These are phyloP conservation scores for Trissonchulus latispiculum DNA, from an alignment of 2,888 invertebrate species.

Conservation along the genomic window DNA sequence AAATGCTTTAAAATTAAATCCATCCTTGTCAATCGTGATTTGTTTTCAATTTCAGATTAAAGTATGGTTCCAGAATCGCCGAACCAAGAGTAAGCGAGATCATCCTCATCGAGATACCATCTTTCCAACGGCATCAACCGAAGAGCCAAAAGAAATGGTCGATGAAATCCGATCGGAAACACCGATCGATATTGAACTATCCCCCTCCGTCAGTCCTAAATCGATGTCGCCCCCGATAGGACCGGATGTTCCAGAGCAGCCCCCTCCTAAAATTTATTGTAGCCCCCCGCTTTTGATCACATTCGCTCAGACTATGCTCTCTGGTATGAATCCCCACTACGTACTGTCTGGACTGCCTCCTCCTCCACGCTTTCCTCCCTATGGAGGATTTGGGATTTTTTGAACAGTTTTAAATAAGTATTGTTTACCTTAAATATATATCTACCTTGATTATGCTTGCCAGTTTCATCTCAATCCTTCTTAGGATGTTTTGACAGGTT, in stretches of 20 bases:
- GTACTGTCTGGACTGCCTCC: too few species aligned
- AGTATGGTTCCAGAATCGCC: constrained; percentile 44
- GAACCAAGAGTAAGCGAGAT: constrained; percentile 43
- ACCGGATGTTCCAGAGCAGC: background rate
- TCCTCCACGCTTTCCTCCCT: too few species aligned
- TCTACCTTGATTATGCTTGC: too few species aligned
- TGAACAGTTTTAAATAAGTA: too few species aligned
- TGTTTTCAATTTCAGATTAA: constrained; percentile 34
- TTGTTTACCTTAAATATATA: too few species aligned
- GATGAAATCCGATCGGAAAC: background rate
- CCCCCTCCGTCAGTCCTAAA: background rate
- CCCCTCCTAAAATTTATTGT: constrained; percentile 1
- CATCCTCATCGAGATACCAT: constrained; percentile 10
- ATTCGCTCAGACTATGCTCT: constrained; percentile 6
- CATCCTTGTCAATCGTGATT: background rate
- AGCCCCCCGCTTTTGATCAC: constrained; percentile 12
- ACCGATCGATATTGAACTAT: background rate
- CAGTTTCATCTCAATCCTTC: too few species aligned
- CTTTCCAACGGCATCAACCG: background rate
- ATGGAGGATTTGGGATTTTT: too few species aligned
- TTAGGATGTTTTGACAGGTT: too few species aligned
- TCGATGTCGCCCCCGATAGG: background rate
- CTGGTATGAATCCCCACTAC: too few species aligned
- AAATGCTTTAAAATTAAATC: background rate
- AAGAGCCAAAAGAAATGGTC: background rate